Evolutionary conservation across 2,113 vertebrate genomes (phyloP).

Genomic region (Galeopterus variegatus): DNA sequence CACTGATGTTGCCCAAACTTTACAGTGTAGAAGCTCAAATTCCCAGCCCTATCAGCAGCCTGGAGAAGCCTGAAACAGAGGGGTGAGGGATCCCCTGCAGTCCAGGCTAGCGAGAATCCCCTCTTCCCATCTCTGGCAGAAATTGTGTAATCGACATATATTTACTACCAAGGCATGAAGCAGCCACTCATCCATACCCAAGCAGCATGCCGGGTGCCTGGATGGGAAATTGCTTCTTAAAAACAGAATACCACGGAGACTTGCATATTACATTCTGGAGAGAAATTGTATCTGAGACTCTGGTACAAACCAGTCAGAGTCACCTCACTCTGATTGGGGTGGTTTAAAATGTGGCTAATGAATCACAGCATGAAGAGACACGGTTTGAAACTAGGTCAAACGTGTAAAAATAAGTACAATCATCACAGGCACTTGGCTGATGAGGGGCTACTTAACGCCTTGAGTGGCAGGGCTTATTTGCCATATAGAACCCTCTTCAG

Average conservation of each 20-base stretch:
- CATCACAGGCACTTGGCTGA: conserved; percentile 67
- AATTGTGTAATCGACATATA: conserved; percentile 26
- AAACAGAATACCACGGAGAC: not conserved
- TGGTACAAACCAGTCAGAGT: conserved; percentile 70
- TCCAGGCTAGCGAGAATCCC: conserved; percentile 15
- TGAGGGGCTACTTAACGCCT: conserved; percentile 69
- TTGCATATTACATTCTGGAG: conserved; percentile 30
- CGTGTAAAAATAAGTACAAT: conserved; percentile 79
- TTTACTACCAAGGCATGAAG: conserved; percentile 64
- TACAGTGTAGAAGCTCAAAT: not conserved
- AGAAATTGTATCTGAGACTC: conserved; percentile 20
- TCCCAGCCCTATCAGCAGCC: not conserved
- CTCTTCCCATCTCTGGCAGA: conserved; percentile 10
- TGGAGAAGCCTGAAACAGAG: not conserved
- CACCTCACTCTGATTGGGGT: conserved; percentile 59
- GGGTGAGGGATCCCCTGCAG: not conserved
- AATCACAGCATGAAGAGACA: conserved; percentile 77
- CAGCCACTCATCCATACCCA: conserved; percentile 23
- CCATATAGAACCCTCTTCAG: not conserved
- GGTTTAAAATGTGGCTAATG: conserved; percentile 78
- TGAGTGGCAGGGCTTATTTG: conserved; percentile 50
- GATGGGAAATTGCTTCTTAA: conserved; percentile 56
- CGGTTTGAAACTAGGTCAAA: conserved; percentile 87
- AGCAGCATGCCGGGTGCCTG: conserved; percentile 46
- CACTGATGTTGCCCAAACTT: conserved; percentile 57